Evolutionary conservation across 1,140 invertebrate genomes (phyloP), one percentile per base, ranked within the genome.

Genomic region (Dendrolimus kikuchii): DNA sequence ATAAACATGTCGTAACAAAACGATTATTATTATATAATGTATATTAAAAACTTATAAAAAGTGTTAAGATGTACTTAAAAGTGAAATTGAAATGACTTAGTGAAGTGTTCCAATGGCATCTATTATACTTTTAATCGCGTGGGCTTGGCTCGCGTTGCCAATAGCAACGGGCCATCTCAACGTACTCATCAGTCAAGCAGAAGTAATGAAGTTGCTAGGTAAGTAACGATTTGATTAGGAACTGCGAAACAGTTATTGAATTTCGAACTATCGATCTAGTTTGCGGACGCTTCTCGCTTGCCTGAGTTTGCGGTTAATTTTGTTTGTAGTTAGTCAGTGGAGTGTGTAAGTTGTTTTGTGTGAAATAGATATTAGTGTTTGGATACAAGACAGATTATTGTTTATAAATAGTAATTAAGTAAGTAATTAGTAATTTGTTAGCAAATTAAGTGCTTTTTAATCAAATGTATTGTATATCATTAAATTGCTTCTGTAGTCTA

Each of bases 181-280:
- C 77, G 90, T 94, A 68, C 93, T 93, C 82, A 93, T 94, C 87
- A 93, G 91, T 76, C 90, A 93, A 76, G 89, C 91, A 48, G 92
- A 94, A 88, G 92, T 94, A 68, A 92, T 92, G 88, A 93, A 93
- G 80, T 88, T 94, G 60, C 82, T 94, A 77, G 92, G 92, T 94
- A 86, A 91, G 88, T 62, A 49, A 42, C n/a, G 40, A 53, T 46
- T 61, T 59, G 45, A 62, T 60, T 53, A 55, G 44, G 23, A 53
- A 56, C 51, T 59, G 39, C 36, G 7, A 4, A 42, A 9, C 54
- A 50, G 46, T 49, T 41, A 63, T 56, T 62, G 47, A 53, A 56
- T 56, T 60, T 53, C 38, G 40, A 50, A 56, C 50, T 56, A 60
- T 55, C 38, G 45, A 55, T 47, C 5, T 43, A 6, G 9, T 6